Evolutionary conservation across 2,113 vertebrate species (phyloP), one percentile per base, ranked within the genome.

Genomic region (Calcarius ornatus): DNA sequence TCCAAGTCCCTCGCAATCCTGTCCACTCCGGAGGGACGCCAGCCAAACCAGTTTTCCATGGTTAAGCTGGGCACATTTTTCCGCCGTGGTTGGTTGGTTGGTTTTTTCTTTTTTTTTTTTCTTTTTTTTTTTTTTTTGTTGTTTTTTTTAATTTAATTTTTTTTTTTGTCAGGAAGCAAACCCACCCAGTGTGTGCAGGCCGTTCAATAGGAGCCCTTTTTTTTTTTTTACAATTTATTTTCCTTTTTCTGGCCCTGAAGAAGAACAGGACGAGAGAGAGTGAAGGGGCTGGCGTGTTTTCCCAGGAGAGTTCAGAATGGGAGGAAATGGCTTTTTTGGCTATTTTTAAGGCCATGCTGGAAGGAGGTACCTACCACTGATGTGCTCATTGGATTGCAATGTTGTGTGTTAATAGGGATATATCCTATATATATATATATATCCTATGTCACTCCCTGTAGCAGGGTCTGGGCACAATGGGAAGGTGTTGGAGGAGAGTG

Each of bases 21-120:
- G 97, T 97, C 97, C 97, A 95, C 86, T 96, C 93, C 20, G 15
- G 96, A 96, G 81, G 65, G 89, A 96, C 47, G 5, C 38, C 88
- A 93, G 98, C 97, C 98, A 97, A 98, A 97, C 97, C 97, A 98
- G 97, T 96, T 98, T 98, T 97, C 97, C 96, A 88, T 96, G 97
- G 98, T 97, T 97, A 97, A 95, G 91, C 84, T 75, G 96, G 97
- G 97, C 97, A 96, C 69, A 81, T 94, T 94, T 95, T 96, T 97
- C 97, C 92, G 6, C 92, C 33, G 28, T 77, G 68, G 54, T 27
- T 37, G 42, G 75, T 78, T 77, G 54, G 47, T 72, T 63, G 37
- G 47, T 15, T 24, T n/a, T 33, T 56, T 3, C 22, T 56, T 56
- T n/a, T 13, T 42, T 40, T 25, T 84, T 94, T 4, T 10, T 96